A percentile compares a stretch with the other conserved stretches of the same genome.
These are phyloP conservation scores for Bagarius yarrelli DNA, from an alignment of 2,113 vertebrate genomes.

Conservation along the genomic window DNA sequence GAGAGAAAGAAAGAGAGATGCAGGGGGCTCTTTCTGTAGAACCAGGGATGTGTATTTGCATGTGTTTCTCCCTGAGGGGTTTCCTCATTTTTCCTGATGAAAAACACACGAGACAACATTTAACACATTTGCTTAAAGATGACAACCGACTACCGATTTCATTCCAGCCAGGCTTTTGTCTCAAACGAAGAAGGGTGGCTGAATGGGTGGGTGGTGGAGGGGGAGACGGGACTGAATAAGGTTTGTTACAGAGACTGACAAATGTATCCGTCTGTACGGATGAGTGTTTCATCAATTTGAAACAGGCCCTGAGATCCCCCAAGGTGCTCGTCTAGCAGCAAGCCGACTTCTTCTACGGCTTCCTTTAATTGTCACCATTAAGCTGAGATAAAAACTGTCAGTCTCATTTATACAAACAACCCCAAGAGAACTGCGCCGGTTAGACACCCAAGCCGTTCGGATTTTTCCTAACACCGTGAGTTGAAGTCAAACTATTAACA, in stretches of 20 bases:
- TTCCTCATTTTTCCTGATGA: slow-evolving; percentile 85
- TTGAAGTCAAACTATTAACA: slow-evolving; percentile 18
- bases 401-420: slow-evolving; percentile 63
- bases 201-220: background rate
- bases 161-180: slow-evolving; percentile 84
- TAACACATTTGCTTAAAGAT: slow-evolving; percentile 98
- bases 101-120: slow-evolving; percentile 91
- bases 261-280: slow-evolving; percentile 88
- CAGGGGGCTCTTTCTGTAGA: slow-evolving; percentile 76
- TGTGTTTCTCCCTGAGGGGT: slow-evolving; percentile 86
- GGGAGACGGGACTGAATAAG: slow-evolving; percentile 77
- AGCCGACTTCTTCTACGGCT: slow-evolving; percentile 85
- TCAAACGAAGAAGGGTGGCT: slow-evolving; percentile 73
- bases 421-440: slow-evolving; percentile 57
- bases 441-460: slow-evolving; percentile 46
- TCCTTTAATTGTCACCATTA: slow-evolving; percentile 93
- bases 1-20: slow-evolving; percentile 50
- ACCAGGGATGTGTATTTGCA: slow-evolving; percentile 86
- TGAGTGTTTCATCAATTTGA: slow-evolving; percentile 91
- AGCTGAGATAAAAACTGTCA: slow-evolving; percentile 73
- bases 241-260: slow-evolving; percentile 86
- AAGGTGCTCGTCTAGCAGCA: slow-evolving; percentile 83
- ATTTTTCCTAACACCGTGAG: slow-evolving; percentile 17
- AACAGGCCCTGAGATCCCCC: slow-evolving; percentile 83
- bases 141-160: slow-evolving; percentile 91